A percentile compares a stretch with the other conserved stretches of the same genome.
These are phyloP conservation scores for Cylas formicarius DNA, from an alignment of 1,140 invertebrate species.

Conservation along the genomic window DNA sequence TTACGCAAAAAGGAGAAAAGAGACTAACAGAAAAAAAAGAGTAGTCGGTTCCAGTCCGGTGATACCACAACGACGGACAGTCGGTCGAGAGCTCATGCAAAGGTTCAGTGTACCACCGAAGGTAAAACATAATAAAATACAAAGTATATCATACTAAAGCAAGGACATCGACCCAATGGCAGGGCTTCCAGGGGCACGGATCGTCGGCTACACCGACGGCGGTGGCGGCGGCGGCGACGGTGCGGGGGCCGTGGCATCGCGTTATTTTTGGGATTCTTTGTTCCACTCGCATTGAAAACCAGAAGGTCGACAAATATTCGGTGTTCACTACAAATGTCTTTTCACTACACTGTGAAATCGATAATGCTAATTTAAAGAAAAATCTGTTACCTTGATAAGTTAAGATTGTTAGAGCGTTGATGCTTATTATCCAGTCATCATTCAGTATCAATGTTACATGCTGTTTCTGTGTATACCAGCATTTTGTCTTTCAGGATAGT, in stretches of 20 bases:
- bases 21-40: conserved; percentile 4
- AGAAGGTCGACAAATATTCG: no score
- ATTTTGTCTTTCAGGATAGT: no score
- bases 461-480: no score
- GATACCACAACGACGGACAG: conserved; percentile 8
- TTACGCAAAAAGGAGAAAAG: no score
- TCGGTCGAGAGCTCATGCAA: conserved; percentile 18
- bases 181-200: conserved; percentile 17
- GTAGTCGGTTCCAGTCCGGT: conserved; percentile 15
- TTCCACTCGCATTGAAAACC: no score
- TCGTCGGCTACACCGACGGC: conserved; percentile 1
- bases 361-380: no score
- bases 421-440: no score
- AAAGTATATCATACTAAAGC: conserved; percentile 22
- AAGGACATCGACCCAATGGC: conserved; percentile 22
- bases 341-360: no score
- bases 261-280: conserved; percentile 19
- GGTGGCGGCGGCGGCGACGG: conserved; percentile 1
- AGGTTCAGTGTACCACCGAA: conserved; percentile 22
- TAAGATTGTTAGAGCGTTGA: no score
- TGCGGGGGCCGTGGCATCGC: conserved; percentile 4
- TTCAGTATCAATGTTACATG: no score
- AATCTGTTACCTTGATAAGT: no score
- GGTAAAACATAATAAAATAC: conserved; percentile 24
- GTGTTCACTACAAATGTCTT: no score